A percentile compares a stretch with the other conserved stretches of the same genome.
Evolutionary conservation across 2,113 vertebrate genomes (phyloP).

Genomic region (Hippocampus abdominalis): DNA sequence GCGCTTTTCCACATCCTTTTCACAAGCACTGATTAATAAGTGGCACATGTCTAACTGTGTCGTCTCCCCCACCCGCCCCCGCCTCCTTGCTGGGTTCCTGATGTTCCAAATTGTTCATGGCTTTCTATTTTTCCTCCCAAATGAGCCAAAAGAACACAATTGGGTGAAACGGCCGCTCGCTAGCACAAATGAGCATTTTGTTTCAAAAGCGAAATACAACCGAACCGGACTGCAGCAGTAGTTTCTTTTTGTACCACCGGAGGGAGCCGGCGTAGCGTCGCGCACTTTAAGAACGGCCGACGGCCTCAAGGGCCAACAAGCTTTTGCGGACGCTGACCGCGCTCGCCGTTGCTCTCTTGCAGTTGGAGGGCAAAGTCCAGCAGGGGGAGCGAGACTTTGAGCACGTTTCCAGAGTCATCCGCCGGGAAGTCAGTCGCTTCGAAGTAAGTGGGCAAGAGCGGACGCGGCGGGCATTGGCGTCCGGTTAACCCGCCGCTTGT

Average conservation of each 20-base stretch:
- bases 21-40: too few species aligned
- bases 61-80: too few species aligned
- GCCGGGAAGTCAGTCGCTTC: slow-evolving; percentile 93
- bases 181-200: too few species aligned
- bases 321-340: not conserved
- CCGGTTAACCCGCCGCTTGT: not conserved
- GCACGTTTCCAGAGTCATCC: slow-evolving; percentile 95
- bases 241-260: not conserved
- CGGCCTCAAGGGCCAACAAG: too few species aligned
- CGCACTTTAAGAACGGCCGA: not conserved
- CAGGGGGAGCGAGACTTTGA: slow-evolving; percentile 98
- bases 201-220: too few species aligned
- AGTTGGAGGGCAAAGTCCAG: slow-evolving; percentile 96
- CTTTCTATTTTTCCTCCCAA: too few species aligned
- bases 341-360: slow-evolving; percentile 50
- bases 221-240: not conserved
- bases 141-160: too few species aligned
- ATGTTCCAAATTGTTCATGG: too few species aligned
- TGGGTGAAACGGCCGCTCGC: too few species aligned
- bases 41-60: too few species aligned
- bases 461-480: not conserved
- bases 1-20: not conserved
- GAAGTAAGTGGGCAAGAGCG: slow-evolving; percentile 76
- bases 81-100: too few species aligned
- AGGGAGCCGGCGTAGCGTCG: not conserved